These are phyloP conservation scores for Micropoecilia bifurca DNA, from an alignment of 2,797 vertebrate species.

Conservation along the genomic window DNA sequence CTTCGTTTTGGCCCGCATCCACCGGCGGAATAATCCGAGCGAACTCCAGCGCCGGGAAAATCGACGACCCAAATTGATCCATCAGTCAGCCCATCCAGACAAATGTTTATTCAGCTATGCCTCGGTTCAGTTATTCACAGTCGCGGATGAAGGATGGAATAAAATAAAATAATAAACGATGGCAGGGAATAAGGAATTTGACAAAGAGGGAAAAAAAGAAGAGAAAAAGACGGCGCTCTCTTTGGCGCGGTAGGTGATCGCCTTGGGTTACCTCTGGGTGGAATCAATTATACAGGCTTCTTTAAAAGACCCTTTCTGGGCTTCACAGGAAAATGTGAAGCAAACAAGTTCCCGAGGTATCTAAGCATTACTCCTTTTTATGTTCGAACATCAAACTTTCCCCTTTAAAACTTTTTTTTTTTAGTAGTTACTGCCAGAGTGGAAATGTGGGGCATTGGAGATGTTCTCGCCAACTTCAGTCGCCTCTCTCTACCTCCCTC, in stretches of 20 bases:
- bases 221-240: constrained; percentile 39
- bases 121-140: constrained; percentile 62
- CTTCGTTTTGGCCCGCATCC: constrained; percentile 67
- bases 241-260: constrained; percentile 60
- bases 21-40: constrained; percentile 66
- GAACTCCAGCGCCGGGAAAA: constrained; percentile 58
- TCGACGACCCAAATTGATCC: constrained; percentile 69
- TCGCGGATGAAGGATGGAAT: constrained; percentile 60
- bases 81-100: constrained; percentile 72
- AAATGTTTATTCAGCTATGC: constrained; percentile 71
- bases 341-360: constrained; percentile 59
- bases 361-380: constrained; percentile 66
- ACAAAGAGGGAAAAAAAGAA: constrained; percentile 24
- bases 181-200: constrained; percentile 26
- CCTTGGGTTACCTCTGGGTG: constrained; percentile 71
- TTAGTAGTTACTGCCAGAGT: constrained; percentile 55
- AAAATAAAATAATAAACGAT: constrained; percentile 52
- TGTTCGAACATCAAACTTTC: constrained; percentile 71
- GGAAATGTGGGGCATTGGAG: constrained; percentile 68
- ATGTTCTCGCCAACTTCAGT: constrained; percentile 66
- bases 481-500: constrained; percentile 7
- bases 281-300: constrained; percentile 74
- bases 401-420: constrained; percentile 70
- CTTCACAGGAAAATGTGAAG: constrained; percentile 56
- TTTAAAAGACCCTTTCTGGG: constrained; percentile 68